Evolutionary conservation across 1,140 invertebrate species (phyloP).

Genomic region (Camponotus pennsylvanicus): DNA sequence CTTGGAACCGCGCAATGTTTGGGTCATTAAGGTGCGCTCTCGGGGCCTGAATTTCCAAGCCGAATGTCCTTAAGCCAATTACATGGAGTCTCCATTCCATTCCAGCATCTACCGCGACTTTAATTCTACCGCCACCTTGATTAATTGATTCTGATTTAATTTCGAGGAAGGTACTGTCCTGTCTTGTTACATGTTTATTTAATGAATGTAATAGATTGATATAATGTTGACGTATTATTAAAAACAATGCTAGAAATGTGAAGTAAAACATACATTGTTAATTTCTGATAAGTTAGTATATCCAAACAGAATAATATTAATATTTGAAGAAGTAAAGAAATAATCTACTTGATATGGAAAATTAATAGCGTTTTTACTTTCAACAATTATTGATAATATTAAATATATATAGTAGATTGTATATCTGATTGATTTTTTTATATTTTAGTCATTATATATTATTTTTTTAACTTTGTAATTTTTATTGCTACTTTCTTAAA

Average conservation of each 20-base stretch:
- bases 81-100: conserved; percentile 27
- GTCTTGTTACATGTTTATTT: neutral
- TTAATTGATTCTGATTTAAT: conserved; percentile 55
- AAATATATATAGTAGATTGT: neutral
- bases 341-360: neutral
- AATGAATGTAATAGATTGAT: neutral
- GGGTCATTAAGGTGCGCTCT: conserved; percentile 62
- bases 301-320: neutral
- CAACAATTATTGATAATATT: neutral
- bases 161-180: neutral
- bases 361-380: neutral
- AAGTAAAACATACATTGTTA: neutral
- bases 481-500: too few species aligned
- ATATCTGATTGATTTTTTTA: neutral
- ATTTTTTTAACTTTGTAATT: too few species aligned
- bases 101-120: conserved; percentile 37
- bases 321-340: neutral
- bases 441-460: neutral
- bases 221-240: neutral
- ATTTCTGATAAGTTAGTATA: neutral
- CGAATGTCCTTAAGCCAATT: conserved; percentile 53
- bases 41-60: conserved; percentile 53
- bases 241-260: neutral
- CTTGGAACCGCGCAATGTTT: conserved; percentile 54
- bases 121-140: conserved; percentile 34